A percentile compares a stretch with the other conserved stretches of the same genome.
Evolutionary conservation across 2,888 invertebrate species (phyloP).

Genomic region (Conchocele bisecta): DNA sequence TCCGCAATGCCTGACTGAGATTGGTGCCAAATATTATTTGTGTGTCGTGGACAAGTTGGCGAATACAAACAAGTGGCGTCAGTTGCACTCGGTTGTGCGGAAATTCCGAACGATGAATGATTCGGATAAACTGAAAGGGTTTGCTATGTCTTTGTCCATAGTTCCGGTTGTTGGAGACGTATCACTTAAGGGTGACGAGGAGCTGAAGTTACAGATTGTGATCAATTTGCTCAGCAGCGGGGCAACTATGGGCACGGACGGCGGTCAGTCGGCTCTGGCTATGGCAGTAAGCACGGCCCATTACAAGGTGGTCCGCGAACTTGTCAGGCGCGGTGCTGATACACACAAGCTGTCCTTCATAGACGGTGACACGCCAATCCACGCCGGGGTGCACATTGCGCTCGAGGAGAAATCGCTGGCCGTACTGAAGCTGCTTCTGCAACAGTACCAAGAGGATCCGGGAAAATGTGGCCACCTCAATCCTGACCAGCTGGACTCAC

Average conservation of each 20-base stretch:
- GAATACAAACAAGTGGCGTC: conserved; percentile 59
- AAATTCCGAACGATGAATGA: conserved; percentile 55
- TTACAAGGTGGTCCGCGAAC: conserved; percentile 57
- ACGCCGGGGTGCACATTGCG: conserved; percentile 68
- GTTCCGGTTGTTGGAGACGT: conserved; percentile 49
- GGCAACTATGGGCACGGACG: conserved; percentile 49
- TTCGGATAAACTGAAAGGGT: conserved; percentile 41
- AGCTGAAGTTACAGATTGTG: conserved; percentile 51
- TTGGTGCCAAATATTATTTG: conserved; percentile 44
- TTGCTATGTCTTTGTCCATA: conserved; percentile 54
- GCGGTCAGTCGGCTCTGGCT: conserved; percentile 50
- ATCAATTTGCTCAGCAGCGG: conserved; percentile 54
- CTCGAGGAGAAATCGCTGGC: conserved; percentile 56
- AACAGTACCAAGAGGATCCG: conserved; percentile 55
- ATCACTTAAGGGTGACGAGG: conserved; percentile 41
- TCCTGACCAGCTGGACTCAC: conserved; percentile 51
- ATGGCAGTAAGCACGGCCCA: conserved; percentile 51
- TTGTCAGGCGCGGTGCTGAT: conserved; percentile 65
- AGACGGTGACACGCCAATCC: conserved; percentile 72
- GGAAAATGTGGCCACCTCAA: conserved; percentile 58
- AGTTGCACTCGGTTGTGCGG: conserved; percentile 60
- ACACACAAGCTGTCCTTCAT: conserved; percentile 56
- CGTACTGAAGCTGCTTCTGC: conserved; percentile 64
- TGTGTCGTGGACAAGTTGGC: conserved; percentile 58
- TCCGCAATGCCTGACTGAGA: conserved; percentile 53